Evolutionary conservation across 2,113 vertebrate species (phyloP).

Genomic region (Planiliza haematocheilus): DNA sequence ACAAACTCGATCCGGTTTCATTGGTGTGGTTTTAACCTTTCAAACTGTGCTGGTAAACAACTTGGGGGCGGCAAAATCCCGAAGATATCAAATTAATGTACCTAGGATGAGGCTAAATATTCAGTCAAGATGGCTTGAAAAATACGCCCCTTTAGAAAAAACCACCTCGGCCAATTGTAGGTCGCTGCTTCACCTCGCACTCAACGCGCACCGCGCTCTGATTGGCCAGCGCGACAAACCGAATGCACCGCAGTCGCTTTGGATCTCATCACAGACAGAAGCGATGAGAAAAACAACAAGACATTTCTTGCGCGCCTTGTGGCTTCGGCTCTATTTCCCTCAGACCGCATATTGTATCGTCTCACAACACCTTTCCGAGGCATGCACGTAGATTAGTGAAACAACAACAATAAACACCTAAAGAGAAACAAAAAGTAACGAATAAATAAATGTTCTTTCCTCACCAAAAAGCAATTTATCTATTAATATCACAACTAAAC

Average conservation of each 20-base stretch:
- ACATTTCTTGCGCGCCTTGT: conserved; percentile 66
- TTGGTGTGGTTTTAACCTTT: conserved; percentile 62
- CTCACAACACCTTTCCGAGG: conserved; percentile 31
- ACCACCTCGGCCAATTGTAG: conserved; percentile 66
- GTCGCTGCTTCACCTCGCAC: conserved; percentile 55
- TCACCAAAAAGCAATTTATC: too few species aligned
- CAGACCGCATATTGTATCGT: not conserved
- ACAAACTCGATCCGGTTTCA: conserved; percentile 51
- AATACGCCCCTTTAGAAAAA: conserved; percentile 83
- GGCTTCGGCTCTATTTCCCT: not conserved
- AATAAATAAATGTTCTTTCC: too few species aligned
- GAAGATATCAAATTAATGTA: conserved; percentile 79
- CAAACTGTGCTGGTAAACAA: conserved; percentile 28
- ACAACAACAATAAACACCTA: too few species aligned
- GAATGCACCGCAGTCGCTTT: conserved; percentile 32
- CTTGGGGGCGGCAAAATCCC: conserved; percentile 36
- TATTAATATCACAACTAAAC: too few species aligned
- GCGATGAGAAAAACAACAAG: conserved; percentile 71
- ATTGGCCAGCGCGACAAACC: conserved; percentile 62
- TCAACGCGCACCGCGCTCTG: conserved; percentile 67
- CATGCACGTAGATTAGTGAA: not conserved
- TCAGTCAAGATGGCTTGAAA: conserved; percentile 85
- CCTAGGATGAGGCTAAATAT: conserved; percentile 82
- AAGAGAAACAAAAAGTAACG: too few species aligned
- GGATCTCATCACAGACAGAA: conserved; percentile 8